Percentiles rank a stretch among this genome's conserved stretches.
Evolutionary conservation across 2,113 vertebrate species (phyloP).

Genomic region (Athene cunicularia): DNA sequence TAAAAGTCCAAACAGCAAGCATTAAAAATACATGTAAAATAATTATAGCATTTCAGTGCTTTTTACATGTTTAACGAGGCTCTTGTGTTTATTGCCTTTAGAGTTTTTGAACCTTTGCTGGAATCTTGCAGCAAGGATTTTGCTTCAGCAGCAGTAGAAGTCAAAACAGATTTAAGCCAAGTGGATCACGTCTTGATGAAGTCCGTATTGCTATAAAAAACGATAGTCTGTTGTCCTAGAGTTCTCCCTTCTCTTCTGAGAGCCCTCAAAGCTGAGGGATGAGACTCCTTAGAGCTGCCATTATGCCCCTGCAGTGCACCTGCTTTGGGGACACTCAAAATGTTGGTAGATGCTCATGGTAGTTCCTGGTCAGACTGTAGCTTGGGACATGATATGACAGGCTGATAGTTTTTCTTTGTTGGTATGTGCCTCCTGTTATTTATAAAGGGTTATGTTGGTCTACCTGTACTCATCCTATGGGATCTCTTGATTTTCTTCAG

Average conservation of each 20-base stretch:
- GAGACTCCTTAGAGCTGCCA: not conserved
- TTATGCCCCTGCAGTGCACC: not conserved
- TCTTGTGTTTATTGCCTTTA: not conserved
- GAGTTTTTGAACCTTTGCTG: slow-evolving; percentile 14
- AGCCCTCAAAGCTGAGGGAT: not conserved
- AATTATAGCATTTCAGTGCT: not conserved
- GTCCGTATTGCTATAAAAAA: not conserved
- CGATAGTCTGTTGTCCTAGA: not conserved
- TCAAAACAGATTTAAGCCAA: not conserved
- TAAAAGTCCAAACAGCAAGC: not conserved
- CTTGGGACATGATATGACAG: not conserved
- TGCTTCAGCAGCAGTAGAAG: not conserved
- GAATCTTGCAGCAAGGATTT: not conserved
- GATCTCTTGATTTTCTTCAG: not conserved
- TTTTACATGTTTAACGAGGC: not conserved
- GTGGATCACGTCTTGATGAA: not conserved
- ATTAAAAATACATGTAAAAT: not conserved
- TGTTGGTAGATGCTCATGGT: not conserved
- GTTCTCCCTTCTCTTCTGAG: not conserved
- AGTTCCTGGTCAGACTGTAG: not conserved
- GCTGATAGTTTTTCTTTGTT: not conserved
- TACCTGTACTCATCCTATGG: not conserved
- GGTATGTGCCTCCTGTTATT: not conserved
- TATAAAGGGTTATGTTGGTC: accelerated
- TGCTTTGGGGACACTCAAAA: not conserved